Base-by-base conservation (phyloP, 1,140 invertebrate genomes). In the Lucilia cuprina region DNA sequence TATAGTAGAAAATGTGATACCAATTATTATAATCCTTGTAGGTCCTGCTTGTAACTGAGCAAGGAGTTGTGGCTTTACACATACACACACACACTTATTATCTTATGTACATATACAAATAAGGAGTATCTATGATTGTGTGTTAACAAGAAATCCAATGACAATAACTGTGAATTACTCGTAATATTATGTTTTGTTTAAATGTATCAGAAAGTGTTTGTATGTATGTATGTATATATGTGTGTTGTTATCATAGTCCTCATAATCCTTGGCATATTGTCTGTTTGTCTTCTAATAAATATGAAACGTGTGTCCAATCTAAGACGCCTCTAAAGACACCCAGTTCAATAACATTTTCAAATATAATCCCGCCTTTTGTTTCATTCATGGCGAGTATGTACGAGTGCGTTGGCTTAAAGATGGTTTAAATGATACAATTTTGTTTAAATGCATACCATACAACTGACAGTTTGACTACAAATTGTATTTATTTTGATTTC, bases 191-290 rank as follows among this genome's bases (percentile, higher is more conserved):
- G 65, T 70, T 70, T 10, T 30, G 25, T 3, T 30, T 30, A 30
- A 30, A 30, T 30, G 25, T 30, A 30, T 30, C 25, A 30, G 25
- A 30, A 3, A 30, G 25, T 2, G 25, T n/a, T n/a, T 25, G n/a
- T 60, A 7, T n/a, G 50, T 60, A n/a, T 41, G 55, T 14, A 60
- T 60, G n/a, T n/a, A n/a, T n/a, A n/a, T n/a, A n/a, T n/a, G n/a
- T n/a, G 25, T 70, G 19, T 70, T 21, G n/a, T 70, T 12, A 21
- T 70, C n/a, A 2, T 70, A 55, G n/a, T 21, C 5, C 7, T 70
- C 65, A 70, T 70, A 70, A 70, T 70, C 65, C 65, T 21, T 70
- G 65, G 65, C 65, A 70, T 70, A 70, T 70, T 70, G 65, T 70
- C n/a, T 12, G 41, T 41, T 10, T 41, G 10, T 8, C 41, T 41